Percentiles rank a stretch among this genome's conserved stretches.
Conservation (phyloP, 1,140 invertebrate species). For the Heterodera carotae region DNA sequence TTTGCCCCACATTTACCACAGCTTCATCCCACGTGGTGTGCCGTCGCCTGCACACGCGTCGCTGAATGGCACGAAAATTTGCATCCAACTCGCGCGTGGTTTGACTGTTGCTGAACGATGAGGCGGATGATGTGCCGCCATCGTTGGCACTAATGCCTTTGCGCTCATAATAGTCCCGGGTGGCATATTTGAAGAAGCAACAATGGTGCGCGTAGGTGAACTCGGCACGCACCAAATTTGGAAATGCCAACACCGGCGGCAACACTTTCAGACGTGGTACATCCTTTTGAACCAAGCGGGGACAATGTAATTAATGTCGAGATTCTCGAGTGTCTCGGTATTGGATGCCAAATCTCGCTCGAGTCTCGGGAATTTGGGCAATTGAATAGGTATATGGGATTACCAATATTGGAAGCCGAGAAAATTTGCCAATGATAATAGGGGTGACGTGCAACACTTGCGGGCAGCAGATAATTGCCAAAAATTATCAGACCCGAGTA, state of each 20-base stretch:
- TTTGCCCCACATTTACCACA: neutral
- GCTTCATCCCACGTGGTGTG: neutral
- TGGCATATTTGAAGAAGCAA: constrained; percentile 50
- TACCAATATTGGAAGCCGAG: too few relatives aligned
- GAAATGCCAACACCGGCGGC: constrained; percentile 51
- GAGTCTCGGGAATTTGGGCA: too few relatives aligned
- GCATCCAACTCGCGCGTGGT: constrained; percentile 9
- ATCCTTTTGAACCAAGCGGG: too few relatives aligned
- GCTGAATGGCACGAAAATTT: constrained; percentile 14
- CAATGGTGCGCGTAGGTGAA: constrained; percentile 55
- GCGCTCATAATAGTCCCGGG: constrained; percentile 10
- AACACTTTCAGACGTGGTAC: constrained; percentile 48
- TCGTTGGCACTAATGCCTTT: neutral
- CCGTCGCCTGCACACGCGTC: neutral
- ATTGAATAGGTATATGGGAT: too few relatives aligned
- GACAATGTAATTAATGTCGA: too few relatives aligned
- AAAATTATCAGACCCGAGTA: too few relatives aligned
- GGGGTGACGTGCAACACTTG: too few relatives aligned
- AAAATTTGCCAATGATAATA: too few relatives aligned
- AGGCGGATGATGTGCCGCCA: neutral
- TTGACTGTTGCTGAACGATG: neutral
- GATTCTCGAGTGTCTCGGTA: too few relatives aligned
- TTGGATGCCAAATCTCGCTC: too few relatives aligned
- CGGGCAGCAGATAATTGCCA: too few relatives aligned
- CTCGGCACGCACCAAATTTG: constrained; percentile 44